Percentiles rank a stretch among this genome's conserved stretches.
phyloP scores from a whole-genome alignment of 2,888 invertebrate genomes.

The Ephialtes manifestator region DNA sequence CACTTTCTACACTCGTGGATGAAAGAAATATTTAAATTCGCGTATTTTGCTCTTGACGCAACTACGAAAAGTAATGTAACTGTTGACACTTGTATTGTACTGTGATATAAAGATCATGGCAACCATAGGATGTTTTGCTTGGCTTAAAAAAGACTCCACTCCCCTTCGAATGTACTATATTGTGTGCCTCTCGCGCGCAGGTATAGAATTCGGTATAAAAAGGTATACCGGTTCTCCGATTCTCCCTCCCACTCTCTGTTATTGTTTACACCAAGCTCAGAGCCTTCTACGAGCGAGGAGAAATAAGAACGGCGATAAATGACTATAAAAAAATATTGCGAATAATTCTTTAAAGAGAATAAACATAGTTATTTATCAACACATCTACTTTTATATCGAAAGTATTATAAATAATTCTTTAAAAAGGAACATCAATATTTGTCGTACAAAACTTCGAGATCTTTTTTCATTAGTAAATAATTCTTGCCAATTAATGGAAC shows the following conservation, averaged over 20 bases:
- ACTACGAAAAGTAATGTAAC: not conserved
- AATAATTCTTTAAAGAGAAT: not conserved
- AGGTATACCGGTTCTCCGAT: not conserved
- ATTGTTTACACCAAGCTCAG: not conserved
- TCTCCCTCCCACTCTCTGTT: not conserved
- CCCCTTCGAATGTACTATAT: not conserved
- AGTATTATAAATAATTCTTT: too few relatives aligned
- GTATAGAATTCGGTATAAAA: not conserved
- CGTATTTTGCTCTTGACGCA: not conserved
- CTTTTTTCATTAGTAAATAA: too few relatives aligned
- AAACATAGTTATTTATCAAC: not conserved
- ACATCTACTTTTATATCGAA: not conserved
- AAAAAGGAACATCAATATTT: too few relatives aligned
- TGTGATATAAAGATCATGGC: not conserved
- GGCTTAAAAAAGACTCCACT: not conserved
- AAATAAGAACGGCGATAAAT: not conserved
- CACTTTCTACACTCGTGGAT: constrained; percentile 33
- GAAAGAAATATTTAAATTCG: constrained; percentile 6
- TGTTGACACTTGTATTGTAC: not conserved
- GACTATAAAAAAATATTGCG: not conserved
- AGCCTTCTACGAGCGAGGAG: not conserved
- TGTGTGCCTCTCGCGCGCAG: too few relatives aligned
- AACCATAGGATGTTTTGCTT: not conserved
- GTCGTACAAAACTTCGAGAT: too few relatives aligned
- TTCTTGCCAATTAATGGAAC: too few relatives aligned